Percentiles rank a stretch among this genome's conserved stretches.
These are phyloP conservation scores for Drosophila demipolita DNA, from an alignment of 2,888 invertebrate species.

Conservation along the genomic window DNA sequence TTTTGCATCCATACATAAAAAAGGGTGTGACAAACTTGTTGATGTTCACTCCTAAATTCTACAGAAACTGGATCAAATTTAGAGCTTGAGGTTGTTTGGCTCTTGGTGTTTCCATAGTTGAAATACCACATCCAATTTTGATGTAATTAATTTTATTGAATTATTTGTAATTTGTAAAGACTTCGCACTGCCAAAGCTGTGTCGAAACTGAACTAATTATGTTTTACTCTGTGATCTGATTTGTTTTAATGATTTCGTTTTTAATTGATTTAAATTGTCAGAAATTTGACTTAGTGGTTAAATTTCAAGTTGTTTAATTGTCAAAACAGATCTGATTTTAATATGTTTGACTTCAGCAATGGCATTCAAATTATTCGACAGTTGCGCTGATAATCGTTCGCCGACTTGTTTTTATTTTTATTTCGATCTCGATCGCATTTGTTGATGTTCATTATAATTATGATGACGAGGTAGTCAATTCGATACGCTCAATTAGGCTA, in stretches of 20 bases:
- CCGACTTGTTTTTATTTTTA: conserved; percentile 21
- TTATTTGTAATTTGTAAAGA: not conserved
- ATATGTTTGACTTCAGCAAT: not conserved
- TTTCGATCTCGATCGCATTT: conserved; percentile 39
- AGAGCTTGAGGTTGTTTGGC: not conserved
- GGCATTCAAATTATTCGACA: conserved; percentile 16
- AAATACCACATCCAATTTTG: not conserved
- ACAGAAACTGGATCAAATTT: not conserved
- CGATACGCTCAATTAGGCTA: conserved; percentile 73
- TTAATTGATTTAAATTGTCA: not conserved
- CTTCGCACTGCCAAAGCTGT: not conserved
- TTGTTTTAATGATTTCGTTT: not conserved
- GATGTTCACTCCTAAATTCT: not conserved
- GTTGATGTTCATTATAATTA: conserved; percentile 11
- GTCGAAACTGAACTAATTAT: not conserved
- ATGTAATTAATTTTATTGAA: too few species aligned
- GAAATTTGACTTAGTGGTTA: not conserved
- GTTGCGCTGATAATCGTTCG: not conserved
- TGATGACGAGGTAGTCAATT: conserved; percentile 38
- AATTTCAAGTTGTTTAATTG: not conserved
- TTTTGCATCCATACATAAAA: not conserved
- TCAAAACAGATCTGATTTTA: not conserved
- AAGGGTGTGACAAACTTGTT: not conserved
- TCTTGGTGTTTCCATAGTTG: not conserved
- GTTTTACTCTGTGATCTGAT: not conserved